Percentiles rank a stretch among this genome's conserved stretches.
Evolutionary conservation across 1,140 invertebrate species (phyloP).

Genomic region (Listronotus oregonensis): DNA sequence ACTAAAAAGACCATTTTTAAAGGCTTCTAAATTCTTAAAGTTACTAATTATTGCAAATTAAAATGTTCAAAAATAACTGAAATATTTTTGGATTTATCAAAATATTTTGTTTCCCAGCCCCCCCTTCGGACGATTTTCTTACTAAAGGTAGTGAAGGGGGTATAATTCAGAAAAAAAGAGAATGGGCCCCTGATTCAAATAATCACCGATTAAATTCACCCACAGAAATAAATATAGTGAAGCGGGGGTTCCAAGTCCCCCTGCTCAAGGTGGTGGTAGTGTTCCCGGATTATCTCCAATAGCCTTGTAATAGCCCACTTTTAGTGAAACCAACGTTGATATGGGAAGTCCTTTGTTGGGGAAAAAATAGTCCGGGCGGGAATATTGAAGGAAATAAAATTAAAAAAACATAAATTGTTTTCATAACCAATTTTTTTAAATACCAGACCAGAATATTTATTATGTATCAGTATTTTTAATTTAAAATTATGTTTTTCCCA

Average conservation of each 20-base stretch:
- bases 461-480: too few species aligned
- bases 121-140: slow-evolving; percentile 38
- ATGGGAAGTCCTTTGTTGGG: slow-evolving; percentile 57
- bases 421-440: too few species aligned
- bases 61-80: too few species aligned
- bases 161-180: slow-evolving; percentile 71
- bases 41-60: too few species aligned
- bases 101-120: slow-evolving; percentile 21
- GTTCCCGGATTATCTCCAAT: slow-evolving; percentile 57
- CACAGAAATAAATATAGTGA: slow-evolving; percentile 48
- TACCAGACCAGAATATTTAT: too few species aligned
- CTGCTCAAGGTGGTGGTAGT: slow-evolving; percentile 48
- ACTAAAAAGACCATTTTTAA: too few species aligned
- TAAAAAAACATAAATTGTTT: too few species aligned
- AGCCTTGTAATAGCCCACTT: slow-evolving; percentile 57
- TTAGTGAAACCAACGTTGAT: slow-evolving; percentile 62
- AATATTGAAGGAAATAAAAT: slow-evolving; percentile 35
- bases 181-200: slow-evolving; percentile 51
- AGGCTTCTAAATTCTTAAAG: too few species aligned
- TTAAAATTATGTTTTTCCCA: too few species aligned
- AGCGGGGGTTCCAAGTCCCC: slow-evolving; percentile 62
- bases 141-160: slow-evolving; percentile 65
- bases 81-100: slow-evolving; percentile 6
- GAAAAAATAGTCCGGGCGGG: slow-evolving; percentile 44
- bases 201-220: slow-evolving; percentile 40